Conservation (phyloP, 2,797 vertebrate genomes). For the Sebastes taczanowskii region DNA sequence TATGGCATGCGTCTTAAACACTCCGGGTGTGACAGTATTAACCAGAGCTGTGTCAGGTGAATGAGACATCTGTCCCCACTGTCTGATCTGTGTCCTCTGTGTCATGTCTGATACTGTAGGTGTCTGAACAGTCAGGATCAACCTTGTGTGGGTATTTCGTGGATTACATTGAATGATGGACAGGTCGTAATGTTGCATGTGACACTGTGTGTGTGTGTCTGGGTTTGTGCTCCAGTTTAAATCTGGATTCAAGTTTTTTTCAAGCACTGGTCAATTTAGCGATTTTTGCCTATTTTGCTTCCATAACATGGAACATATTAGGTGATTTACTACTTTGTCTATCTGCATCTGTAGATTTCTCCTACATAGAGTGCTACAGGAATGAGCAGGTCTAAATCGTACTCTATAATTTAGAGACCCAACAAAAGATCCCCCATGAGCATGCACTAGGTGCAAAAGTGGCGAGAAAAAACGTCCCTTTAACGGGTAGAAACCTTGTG, state of each 20-base stretch:
- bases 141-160: constrained; percentile 2
- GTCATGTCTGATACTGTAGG: background rate
- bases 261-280: too few species aligned
- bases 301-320: too few species aligned
- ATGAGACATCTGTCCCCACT: constrained; percentile 3
- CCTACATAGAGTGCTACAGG: too few species aligned
- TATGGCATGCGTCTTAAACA: background rate
- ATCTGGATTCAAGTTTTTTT: background rate
- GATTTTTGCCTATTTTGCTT: too few species aligned
- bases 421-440: too few species aligned
- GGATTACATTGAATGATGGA: background rate
- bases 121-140: constrained; percentile 16
- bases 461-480: too few species aligned
- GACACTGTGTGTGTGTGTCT: background rate
- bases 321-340: too few species aligned
- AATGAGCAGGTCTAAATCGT: too few species aligned
- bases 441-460: too few species aligned
- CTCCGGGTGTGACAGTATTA: background rate
- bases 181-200: background rate
- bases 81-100: constrained; percentile 21
- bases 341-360: too few species aligned
- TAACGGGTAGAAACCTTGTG: too few species aligned
- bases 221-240: background rate
- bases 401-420: too few species aligned
- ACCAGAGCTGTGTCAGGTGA: background rate